Evolutionary conservation across 2,888 invertebrate species (phyloP).

Genomic region (Metalampra italica): DNA sequence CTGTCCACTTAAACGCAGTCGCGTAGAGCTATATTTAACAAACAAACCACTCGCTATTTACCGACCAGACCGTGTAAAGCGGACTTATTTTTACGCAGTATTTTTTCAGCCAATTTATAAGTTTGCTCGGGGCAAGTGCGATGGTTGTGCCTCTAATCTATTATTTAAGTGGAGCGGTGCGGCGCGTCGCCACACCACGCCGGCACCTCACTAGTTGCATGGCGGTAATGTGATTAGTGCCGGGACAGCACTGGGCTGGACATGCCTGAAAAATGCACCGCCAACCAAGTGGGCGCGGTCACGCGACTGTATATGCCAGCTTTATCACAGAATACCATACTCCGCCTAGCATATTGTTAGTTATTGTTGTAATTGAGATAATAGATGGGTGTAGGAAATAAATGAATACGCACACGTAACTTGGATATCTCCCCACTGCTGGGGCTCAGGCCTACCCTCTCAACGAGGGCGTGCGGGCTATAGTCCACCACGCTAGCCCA

Average conservation of each 20-base stretch:
- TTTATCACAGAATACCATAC: neutral
- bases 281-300: neutral
- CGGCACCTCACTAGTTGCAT: neutral
- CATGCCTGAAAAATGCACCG: neutral
- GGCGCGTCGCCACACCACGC: neutral
- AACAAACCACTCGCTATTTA: constrained; percentile 5
- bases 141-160: constrained; percentile 1
- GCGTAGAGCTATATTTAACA: neutral
- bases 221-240: neutral
- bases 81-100: constrained; percentile 7
- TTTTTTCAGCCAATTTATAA: constrained; percentile 49
- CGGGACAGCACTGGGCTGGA: neutral
- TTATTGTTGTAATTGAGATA: no score
- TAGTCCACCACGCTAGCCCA: no score
- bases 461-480: no score
- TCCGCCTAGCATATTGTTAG: no score
- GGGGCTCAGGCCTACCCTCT: no score
- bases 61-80: constrained; percentile 20
- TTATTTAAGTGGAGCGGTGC: constrained; percentile 1
- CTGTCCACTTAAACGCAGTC: neutral
- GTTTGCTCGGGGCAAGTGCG: constrained; percentile 25
- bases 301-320: neutral
- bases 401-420: no score
- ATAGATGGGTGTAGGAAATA: no score
- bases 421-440: no score